Conservation (phyloP, 2,113 vertebrate genomes). For the Rhea americana region DNA sequence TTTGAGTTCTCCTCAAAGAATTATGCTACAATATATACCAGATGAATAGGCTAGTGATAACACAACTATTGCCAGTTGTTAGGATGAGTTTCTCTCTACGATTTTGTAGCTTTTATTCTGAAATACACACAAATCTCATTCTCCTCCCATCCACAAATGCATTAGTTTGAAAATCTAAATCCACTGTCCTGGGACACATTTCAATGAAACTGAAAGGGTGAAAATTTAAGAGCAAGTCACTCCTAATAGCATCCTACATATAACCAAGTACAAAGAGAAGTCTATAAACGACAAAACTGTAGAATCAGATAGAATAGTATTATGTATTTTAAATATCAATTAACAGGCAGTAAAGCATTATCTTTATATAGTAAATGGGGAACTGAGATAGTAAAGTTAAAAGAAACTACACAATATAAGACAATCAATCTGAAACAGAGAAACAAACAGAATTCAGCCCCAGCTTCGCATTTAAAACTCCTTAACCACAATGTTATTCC, state of each 20-base stretch:
- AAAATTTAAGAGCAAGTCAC: neutral
- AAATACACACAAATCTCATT: neutral
- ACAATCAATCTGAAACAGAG: neutral
- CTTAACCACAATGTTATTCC: neutral
- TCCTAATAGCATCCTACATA: neutral
- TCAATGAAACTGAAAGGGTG: neutral
- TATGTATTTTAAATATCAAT: neutral
- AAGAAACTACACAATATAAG: constrained; percentile 6
- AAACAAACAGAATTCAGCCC: neutral
- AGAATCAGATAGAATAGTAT: neutral
- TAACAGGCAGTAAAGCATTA: neutral
- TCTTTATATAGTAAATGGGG: neutral
- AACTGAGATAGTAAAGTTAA: constrained; percentile 21
- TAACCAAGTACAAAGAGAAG: constrained; percentile 14
- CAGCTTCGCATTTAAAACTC: neutral
- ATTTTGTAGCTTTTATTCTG: neutral
- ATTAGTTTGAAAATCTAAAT: neutral
- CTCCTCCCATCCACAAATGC: neutral
- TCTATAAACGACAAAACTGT: neutral
- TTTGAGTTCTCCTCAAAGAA: constrained; percentile 16
- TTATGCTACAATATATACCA: constrained; percentile 11
- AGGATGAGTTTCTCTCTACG: neutral
- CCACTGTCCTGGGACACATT: neutral
- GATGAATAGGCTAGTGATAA: neutral
- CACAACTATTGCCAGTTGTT: neutral